Evolutionary conservation across 2,113 vertebrate genomes (phyloP).

Genomic region (Rissa tridactyla): DNA sequence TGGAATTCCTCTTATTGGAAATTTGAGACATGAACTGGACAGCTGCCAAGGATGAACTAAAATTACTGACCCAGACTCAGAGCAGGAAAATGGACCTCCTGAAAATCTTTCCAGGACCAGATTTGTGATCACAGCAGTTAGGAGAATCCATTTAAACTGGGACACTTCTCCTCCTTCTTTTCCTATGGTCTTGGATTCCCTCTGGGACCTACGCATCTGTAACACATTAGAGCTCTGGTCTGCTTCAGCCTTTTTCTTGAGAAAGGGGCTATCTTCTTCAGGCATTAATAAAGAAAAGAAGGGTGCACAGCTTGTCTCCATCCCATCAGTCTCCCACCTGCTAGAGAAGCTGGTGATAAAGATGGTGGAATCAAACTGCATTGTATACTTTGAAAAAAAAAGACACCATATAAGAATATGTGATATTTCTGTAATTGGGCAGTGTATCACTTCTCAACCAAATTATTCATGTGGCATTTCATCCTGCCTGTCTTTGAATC

Average conservation of each 20-base stretch:
- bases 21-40: not conserved
- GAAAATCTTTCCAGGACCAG: not conserved
- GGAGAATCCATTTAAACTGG: not conserved
- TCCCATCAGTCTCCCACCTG: not conserved
- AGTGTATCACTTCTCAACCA: not conserved
- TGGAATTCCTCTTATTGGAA: not conserved
- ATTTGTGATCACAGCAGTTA: not conserved
- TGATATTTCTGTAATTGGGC: not conserved
- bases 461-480: not conserved
- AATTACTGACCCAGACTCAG: not conserved
- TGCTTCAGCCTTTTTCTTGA: not conserved
- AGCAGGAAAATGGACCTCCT: not conserved
- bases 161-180: not conserved
- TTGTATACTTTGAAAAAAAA: not conserved
- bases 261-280: not conserved
- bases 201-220: not conserved
- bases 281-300: not conserved
- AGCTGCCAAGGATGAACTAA: not conserved
- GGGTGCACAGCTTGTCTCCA: not conserved
- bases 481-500: not conserved
- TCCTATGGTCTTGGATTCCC: not conserved
- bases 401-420: not conserved
- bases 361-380: not conserved
- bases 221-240: not conserved
- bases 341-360: not conserved